These are phyloP conservation scores for Eospalax fontanierii DNA, from an alignment of 2,797 vertebrate genomes.

Conservation along the genomic window DNA sequence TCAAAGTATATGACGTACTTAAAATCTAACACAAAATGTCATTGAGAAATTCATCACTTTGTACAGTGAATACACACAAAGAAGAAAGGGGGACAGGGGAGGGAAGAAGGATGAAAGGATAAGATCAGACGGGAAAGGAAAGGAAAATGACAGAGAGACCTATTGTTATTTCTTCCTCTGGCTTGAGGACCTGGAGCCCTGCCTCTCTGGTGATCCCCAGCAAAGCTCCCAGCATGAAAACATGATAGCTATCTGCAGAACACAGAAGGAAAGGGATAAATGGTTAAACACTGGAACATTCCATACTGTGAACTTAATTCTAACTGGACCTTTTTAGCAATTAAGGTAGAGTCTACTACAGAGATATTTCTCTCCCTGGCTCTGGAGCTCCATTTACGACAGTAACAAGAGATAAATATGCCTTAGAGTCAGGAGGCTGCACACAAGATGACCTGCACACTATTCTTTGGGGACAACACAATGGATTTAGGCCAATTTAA, in stretches of 20 bases:
- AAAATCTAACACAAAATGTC: neutral
- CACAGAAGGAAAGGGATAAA: neutral
- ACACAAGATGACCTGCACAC: no score
- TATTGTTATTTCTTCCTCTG: neutral
- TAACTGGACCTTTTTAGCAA: slow-evolving; percentile 17
- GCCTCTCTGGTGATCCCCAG: neutral
- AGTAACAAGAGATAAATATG: neutral
- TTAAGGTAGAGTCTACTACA: neutral
- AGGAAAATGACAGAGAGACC: neutral
- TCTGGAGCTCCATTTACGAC: neutral
- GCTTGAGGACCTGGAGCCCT: neutral
- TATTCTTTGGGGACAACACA: neutral
- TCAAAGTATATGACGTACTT: neutral
- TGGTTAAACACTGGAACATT: neutral
- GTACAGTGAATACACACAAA: neutral
- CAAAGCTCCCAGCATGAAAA: neutral
- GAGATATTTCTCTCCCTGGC: neutral
- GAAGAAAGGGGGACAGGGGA: neutral
- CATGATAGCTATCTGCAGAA: neutral
- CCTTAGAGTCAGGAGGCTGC: slow-evolving; percentile 4
- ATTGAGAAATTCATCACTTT: neutral
- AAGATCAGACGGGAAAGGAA: no score
- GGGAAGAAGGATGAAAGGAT: neutral
- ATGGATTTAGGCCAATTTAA: neutral
- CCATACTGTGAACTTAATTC: neutral